phyloP scores from a whole-genome alignment of 92 coral and sea anemone genomes.

The Bergia sp. region DNA sequence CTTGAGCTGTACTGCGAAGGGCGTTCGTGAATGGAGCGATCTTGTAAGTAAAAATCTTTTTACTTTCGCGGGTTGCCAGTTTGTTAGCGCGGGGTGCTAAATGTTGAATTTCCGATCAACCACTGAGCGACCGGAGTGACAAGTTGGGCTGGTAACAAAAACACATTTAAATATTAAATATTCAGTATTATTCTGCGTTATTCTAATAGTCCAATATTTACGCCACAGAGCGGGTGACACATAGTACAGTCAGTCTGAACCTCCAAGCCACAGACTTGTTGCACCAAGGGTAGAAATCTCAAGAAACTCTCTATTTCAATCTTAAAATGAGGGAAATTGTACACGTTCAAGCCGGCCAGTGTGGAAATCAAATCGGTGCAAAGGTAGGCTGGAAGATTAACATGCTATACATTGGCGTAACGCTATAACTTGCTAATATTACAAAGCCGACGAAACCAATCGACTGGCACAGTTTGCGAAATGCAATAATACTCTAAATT shows the following conservation, averaged over 20 bases:
- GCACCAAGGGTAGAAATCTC: background rate
- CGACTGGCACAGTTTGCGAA: background rate
- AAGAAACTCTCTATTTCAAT: background rate
- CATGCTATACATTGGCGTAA: background rate
- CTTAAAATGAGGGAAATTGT: conserved; percentile 87
- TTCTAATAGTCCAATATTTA: conserved; percentile 40
- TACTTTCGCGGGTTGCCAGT: background rate
- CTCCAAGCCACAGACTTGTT: background rate
- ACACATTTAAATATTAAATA: conserved; percentile 29
- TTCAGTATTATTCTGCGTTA: background rate
- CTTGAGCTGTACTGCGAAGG: background rate
- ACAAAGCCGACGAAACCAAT: background rate
- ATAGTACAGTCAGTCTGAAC: background rate
- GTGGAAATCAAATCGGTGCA: conserved; percentile 96
- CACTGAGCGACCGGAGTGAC: background rate
- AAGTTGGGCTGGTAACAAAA: background rate
- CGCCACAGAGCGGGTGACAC: conserved; percentile 35
- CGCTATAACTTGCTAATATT: background rate
- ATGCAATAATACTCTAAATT: background rate
- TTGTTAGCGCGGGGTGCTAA: background rate
- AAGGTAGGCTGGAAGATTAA: conserved; percentile 59
- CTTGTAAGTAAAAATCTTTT: background rate
- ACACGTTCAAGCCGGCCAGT: conserved; percentile 91
- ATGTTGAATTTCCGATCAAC: background rate
- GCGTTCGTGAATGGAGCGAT: background rate